Evolutionary conservation across 2,888 invertebrate species (phyloP), one percentile per base, ranked within the genome.

Genomic region (Plagodis dolabraria): DNA sequence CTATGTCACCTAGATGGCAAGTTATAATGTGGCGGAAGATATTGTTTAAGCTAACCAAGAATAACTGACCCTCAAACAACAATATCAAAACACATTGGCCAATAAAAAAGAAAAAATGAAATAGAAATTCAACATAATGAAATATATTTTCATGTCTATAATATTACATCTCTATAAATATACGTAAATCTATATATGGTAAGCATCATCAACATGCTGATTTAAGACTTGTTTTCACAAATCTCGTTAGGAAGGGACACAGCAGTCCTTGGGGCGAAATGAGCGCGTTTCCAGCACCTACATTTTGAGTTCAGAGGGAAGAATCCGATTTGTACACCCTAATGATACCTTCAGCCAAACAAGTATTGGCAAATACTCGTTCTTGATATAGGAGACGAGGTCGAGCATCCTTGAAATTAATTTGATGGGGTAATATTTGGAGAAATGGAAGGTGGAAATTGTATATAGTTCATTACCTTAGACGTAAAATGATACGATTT

Each of bases 191-290:
- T n/a, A 33, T 8, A 49, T 42, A 67, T 64, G 22, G 53, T 68
- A 69, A 61, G 67, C 64, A 70, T 72, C 74, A 75, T 71, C 75
- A 72, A 71, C 70, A 70, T 76, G 74, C 75, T 82, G 80, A 82
- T 83, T 82, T 73, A 74, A 74, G 75, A 74, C 76, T 80, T 83
- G 79, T 83, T 83, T 83, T 74, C 72, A 68, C 65, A 79, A 80
- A 84, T 79, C 80, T 82, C 80, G 81, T 85, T 83, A 82, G 72
- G 68, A 63, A 70, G 72, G 70, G 71, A 77, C 75, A 77, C 76
- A 75, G 65, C 63, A 64, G 56, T 70, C 68, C 68, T 64, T 63
- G 38, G 62, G 68, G 72, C 65, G 75, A 73, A 79, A 79, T 75
- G 75, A 76, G 76, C 72, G 80, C 72, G 74, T 81, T 80, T 81